A percentile compares a stretch with the other conserved stretches of the same genome.
Conservation (phyloP, 2,888 invertebrate species). For the Drosophila rubida region DNA sequence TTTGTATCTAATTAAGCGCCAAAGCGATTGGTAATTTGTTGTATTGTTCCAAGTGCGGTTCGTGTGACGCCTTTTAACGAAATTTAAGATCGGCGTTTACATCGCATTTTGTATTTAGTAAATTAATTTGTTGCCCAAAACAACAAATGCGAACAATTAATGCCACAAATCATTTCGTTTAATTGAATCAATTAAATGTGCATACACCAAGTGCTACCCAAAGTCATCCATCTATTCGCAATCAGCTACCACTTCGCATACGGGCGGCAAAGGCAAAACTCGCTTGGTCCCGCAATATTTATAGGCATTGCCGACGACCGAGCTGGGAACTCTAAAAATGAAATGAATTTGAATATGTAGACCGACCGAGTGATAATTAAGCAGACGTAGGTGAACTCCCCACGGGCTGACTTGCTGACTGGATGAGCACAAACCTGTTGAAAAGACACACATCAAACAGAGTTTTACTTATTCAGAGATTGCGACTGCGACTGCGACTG, state of each 20-base stretch:
- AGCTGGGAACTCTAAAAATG: constrained; percentile 17
- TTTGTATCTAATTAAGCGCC: constrained; percentile 58
- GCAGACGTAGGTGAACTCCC: constrained; percentile 33
- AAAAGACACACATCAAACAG: constrained; percentile 13
- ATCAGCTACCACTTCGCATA: constrained; percentile 33
- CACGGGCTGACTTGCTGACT: no score
- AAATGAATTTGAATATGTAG: constrained; percentile 29
- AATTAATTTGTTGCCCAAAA: constrained; percentile 65
- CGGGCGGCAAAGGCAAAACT: constrained; percentile 42
- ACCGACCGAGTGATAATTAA: constrained; percentile 53
- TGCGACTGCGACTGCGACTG: constrained; percentile 10
- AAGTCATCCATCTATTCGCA: constrained; percentile 66
- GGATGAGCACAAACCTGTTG: constrained; percentile 39
- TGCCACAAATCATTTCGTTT: constrained; percentile 53
- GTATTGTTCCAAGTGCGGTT: constrained; percentile 57
- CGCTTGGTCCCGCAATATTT: constrained; percentile 24
- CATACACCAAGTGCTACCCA: constrained; percentile 54
- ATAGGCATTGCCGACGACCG: constrained; percentile 19
- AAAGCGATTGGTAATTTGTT: constrained; percentile 61
- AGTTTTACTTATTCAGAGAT: constrained; percentile 3
- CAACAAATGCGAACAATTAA: constrained; percentile 59
- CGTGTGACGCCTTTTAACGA: constrained; percentile 32
- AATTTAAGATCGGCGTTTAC: constrained; percentile 39
- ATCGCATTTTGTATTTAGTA: constrained; percentile 43
- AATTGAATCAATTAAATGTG: constrained; percentile 66